Base-by-base conservation (phyloP, 2,888 invertebrate species). In the Erebia aethiops region DNA sequence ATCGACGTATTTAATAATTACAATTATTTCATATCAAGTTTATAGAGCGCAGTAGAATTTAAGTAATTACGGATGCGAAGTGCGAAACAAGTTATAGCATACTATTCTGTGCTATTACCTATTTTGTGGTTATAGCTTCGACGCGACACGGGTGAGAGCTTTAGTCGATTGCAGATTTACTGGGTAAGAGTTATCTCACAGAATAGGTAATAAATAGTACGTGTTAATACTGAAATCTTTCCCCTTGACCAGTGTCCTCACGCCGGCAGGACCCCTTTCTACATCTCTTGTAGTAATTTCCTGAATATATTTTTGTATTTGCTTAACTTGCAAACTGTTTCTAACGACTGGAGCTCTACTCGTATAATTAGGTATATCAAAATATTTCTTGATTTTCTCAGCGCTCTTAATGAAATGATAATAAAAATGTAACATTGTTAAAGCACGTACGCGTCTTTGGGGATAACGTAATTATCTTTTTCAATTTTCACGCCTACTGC, bases 221-320 rank as follows among this genome's bases (percentile, higher is more conserved):
- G n/a, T n/a, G n/a, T n/a, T n/a, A n/a, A n/a, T 35, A 35, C 35
- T 26, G 26, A 26, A 26, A 82, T 96, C 94, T 63, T 94, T 89
- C 79, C 96, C 97, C 92, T 99, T 92, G 0, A 99, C 99, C 88
- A 99, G 99, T 1, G 99, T 99, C 80, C 99, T 94, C 0, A 99
- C 99, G 14, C 99, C 99, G 0, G 98, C 95, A 14, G 98, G 98
- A 0, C 99, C 99, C 76, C 96, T 95, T 74, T 92, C 94, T 1
- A 99, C 96, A 92, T 99, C 98, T 54, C 90, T 90, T 65, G 93
- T 91, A 10, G 94, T 95, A 63, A 99, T 92, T 52, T 96, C 94
- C 9, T 99, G 98, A 76, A 99, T 95, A 84, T 96, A 98, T 82
- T 95, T 96, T 84, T 97, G 97, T 72, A 99, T 90, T 75, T 97